Percentiles rank a stretch among this genome's conserved stretches.
Evolutionary conservation across 2,113 vertebrate genomes (phyloP).

Genomic region (Thamnaconus septentrionalis): DNA sequence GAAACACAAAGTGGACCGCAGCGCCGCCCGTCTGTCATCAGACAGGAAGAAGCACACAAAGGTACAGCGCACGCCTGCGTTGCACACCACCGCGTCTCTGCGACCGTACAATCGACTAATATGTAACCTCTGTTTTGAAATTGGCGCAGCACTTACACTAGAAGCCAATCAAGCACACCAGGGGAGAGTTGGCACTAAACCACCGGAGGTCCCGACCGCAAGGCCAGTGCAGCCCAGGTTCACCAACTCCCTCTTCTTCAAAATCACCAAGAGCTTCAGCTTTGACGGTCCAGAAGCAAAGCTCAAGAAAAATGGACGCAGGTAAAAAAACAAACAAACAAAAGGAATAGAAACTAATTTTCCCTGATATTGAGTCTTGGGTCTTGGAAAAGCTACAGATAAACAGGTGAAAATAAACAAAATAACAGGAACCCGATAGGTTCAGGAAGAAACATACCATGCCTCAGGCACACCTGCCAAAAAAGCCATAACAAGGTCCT

Average conservation of each 20-base stretch:
- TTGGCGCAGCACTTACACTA: constrained; percentile 32
- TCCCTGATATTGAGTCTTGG: not conserved
- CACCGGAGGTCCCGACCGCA: not conserved
- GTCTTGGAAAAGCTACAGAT: not conserved
- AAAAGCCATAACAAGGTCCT: not conserved
- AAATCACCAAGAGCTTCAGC: constrained; percentile 7
- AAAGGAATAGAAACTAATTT: not conserved
- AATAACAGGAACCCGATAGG: too few species aligned
- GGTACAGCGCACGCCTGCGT: constrained; percentile 18
- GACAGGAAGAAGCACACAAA: constrained; percentile 20
- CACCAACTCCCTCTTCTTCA: constrained; percentile 29
- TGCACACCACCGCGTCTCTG: not conserved
- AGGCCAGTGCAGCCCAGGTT: constrained; percentile 8
- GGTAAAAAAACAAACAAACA: constrained; percentile 17
- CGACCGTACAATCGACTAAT: not conserved
- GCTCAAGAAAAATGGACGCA: constrained; percentile 1
- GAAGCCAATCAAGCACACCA: not conserved
- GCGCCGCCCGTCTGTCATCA: not conserved
- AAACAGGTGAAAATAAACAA: too few species aligned
- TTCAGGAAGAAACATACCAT: too few species aligned
- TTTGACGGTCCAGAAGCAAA: not conserved
- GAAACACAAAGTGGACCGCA: constrained; percentile 3
- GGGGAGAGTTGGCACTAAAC: not conserved
- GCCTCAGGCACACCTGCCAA: too few species aligned
- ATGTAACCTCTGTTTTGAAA: constrained; percentile 13